Evolutionary conservation across 1,140 invertebrate species (phyloP).

Genomic region (Drosophila sucinea): DNA sequence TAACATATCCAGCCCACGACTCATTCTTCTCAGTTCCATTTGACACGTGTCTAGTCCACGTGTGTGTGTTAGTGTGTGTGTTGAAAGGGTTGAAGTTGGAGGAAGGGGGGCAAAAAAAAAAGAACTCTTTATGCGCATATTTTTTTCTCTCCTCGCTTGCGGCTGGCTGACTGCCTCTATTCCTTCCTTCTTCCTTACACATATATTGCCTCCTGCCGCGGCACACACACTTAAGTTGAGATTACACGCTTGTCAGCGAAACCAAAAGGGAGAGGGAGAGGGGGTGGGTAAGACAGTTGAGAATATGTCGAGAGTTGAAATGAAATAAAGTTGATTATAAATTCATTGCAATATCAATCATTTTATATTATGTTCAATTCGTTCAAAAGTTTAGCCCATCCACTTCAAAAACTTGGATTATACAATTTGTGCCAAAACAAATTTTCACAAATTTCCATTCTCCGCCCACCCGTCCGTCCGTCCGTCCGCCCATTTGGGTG

Average conservation of each 20-base stretch:
- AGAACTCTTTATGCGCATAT: constrained; percentile 1
- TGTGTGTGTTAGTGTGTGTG: constrained; percentile 40
- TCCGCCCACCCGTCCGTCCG: constrained; percentile 13
- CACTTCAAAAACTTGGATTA: constrained; percentile 1
- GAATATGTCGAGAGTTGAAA: constrained; percentile 3
- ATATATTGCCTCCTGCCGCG: constrained; percentile 19
- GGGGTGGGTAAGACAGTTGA: neutral
- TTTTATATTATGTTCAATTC: constrained; percentile 7
- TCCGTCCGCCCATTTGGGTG: neutral
- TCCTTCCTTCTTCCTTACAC: neutral
- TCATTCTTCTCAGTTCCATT: constrained; percentile 7
- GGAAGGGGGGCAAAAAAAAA: neutral
- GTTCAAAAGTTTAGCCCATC: neutral
- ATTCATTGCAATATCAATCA: constrained; percentile 17
- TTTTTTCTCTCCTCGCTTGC: constrained; percentile 34
- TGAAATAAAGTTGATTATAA: constrained; percentile 10
- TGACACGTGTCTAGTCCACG: constrained; percentile 68
- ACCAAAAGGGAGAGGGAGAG: constrained; percentile 16
- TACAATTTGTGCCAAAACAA: constrained; percentile 25
- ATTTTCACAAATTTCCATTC: constrained; percentile 21
- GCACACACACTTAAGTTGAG: constrained; percentile 55
- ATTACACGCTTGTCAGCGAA: constrained; percentile 74
- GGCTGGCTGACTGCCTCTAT: constrained; percentile 1
- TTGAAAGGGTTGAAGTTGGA: constrained; percentile 23
- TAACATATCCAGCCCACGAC: constrained; percentile 41